These are phyloP conservation scores for Cynopterus sphinx DNA, from an alignment of 2,797 vertebrate genomes.

Conservation along the genomic window DNA sequence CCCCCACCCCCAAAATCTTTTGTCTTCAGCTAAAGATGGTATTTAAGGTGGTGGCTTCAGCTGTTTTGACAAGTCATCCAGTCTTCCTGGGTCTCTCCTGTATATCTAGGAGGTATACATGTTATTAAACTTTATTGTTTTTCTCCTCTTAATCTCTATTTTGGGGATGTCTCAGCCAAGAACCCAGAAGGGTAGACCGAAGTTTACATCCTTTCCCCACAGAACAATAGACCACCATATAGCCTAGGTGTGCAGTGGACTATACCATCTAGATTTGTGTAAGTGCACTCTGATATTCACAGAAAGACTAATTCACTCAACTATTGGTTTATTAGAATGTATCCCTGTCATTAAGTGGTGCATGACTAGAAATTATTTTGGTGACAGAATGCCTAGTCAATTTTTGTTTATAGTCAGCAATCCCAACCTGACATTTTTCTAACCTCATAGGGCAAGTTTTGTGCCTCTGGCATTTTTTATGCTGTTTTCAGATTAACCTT, in stretches of 20 bases:
- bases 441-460: neutral
- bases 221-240: neutral
- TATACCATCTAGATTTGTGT: neutral
- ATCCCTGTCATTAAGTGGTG: neutral
- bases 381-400: neutral
- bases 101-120: neutral
- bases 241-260: too few relatives aligned
- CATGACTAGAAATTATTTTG: neutral
- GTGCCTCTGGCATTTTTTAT: neutral
- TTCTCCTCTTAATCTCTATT: neutral
- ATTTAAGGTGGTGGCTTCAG: neutral
- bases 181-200: neutral
- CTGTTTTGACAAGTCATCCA: neutral
- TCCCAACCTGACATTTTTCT: neutral
- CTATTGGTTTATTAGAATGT: neutral
- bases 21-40: neutral
- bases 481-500: constrained; percentile 10
- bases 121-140: neutral
- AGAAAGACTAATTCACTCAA: neutral
- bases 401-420: neutral
- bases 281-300: neutral
- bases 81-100: neutral
- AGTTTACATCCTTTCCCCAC: neutral
- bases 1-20: neutral
- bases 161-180: neutral